Base-by-base conservation (phyloP, 2,797 vertebrate species). In the Threskiornis aethiopicus region DNA sequence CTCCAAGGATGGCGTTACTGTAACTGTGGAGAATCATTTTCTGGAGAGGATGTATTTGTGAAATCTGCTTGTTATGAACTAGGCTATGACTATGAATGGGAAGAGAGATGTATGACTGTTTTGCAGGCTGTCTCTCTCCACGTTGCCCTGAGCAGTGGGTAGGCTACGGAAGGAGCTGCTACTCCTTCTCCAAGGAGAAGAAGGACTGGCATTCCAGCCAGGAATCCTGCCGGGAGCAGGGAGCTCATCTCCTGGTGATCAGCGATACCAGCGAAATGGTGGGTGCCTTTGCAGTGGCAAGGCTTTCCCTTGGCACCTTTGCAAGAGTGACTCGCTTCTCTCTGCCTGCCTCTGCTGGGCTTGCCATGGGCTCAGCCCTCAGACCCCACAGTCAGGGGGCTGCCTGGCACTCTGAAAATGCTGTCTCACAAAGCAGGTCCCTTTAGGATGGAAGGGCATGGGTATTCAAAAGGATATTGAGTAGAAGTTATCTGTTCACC, bases 401-500 rank as follows among this genome's bases (percentile, higher is more conserved):
- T 54, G 51, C 58, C 52, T 52, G 51, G 31, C 31, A 16, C n/a
- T 41, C 58, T 9, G 6, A 37, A 37, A 77, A 59, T 1, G 1
- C 65, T 33, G 18, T 37, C n/a, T 71, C 58, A 71, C 19, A 33
- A 55, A 47, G 13, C 20, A 29, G 16, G 52, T 65, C 65, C 26
- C 71, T 46, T 29, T 14, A 33, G 58, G 58, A 65, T 65, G 44
- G 39, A 51, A 46, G n/a, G 13, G 11, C 6, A 9, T 28, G 29
- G n/a, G 31, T 59, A 26, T 31, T 46, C 26, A 65, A 42, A 42
- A 80, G 77, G 42, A 47, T 6, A 8, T 25, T 41, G n/a, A 71
- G 93, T 98, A 98, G 97, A 97, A 97, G 97, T 97, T 98, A 98
- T 97, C 97, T 97, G 98, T 98, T 99, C 98, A 98, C 97, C 95